These are phyloP conservation scores for Telmatherina bonti DNA, from an alignment of 2,797 vertebrate species.

Conservation along the genomic window DNA sequence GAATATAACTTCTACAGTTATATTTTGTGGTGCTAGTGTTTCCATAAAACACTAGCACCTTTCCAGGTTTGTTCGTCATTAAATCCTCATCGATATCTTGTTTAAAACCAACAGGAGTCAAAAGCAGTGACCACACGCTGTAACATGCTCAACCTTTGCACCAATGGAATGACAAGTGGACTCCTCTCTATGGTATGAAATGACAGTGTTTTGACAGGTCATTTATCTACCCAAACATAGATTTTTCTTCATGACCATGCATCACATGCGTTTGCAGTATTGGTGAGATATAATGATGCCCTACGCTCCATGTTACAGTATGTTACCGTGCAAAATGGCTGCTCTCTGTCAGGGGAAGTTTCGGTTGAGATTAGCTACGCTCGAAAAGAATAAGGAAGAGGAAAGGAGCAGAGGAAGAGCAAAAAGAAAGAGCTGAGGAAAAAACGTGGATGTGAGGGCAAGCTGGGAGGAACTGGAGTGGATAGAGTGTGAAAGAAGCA, in stretches of 20 bases:
- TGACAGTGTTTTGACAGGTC: background rate
- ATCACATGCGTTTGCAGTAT: background rate
- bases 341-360: slow-evolving; percentile 55
- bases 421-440: slow-evolving; percentile 25
- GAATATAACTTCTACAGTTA: background rate
- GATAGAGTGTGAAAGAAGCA: slow-evolving; percentile 60
- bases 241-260: background rate
- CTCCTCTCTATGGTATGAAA: too few species aligned
- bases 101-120: background rate
- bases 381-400: slow-evolving; percentile 52
- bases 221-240: background rate
- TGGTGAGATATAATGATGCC: slow-evolving; percentile 8
- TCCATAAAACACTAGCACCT: too few species aligned
- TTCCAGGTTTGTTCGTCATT: too few species aligned
- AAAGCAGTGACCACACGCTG: background rate
- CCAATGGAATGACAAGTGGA: too few species aligned
- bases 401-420: slow-evolving; percentile 18
- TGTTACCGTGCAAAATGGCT: slow-evolving; percentile 72
- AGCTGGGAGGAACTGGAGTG: slow-evolving; percentile 40
- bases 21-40: background rate
- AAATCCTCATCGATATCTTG: background rate
- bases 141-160: background rate
- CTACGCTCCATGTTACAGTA: slow-evolving; percentile 56
- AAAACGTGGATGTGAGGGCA: slow-evolving; percentile 25
- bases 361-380: slow-evolving; percentile 66